Percentiles rank a stretch among this genome's conserved stretches.
Conservation (phyloP, 2,113 vertebrate species). For the Clarias gariepinus region DNA sequence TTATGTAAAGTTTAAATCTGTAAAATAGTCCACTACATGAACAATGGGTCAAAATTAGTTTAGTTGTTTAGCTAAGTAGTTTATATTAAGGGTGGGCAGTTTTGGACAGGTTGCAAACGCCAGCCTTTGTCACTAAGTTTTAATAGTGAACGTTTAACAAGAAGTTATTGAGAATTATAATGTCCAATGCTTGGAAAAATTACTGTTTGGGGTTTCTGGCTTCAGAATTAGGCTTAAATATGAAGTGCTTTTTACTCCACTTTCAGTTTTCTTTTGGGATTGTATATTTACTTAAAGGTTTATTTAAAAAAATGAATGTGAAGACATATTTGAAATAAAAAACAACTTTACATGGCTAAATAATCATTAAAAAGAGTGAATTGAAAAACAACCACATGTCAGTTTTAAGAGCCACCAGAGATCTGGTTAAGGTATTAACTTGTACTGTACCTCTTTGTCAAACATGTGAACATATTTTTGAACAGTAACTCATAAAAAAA, state of each 20-base stretch:
- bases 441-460: background rate
- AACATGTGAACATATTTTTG: background rate
- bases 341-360: slow-evolving; percentile 39
- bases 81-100: slow-evolving; percentile 10
- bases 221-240: slow-evolving; percentile 56
- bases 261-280: slow-evolving; percentile 56
- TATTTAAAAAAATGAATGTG: slow-evolving; percentile 69
- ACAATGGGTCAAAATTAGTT: background rate
- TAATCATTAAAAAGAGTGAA: background rate
- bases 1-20: slow-evolving; percentile 4
- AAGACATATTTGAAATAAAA: slow-evolving; percentile 71
- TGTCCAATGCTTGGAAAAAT: slow-evolving; percentile 19
- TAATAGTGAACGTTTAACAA: background rate
- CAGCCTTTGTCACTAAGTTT: background rate
- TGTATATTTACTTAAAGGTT: slow-evolving; percentile 71
- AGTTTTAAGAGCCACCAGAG: background rate
- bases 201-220: slow-evolving; percentile 29
- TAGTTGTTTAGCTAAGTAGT: background rate
- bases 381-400: background rate
- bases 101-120: background rate
- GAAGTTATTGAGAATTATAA: slow-evolving; percentile 6
- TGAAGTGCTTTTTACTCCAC: slow-evolving; percentile 53
- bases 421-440: background rate
- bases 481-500: background rate
- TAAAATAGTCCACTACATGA: background rate